Base-by-base conservation (phyloP, 2,888 invertebrate genomes). In the Drosophila buzzatii region DNA sequence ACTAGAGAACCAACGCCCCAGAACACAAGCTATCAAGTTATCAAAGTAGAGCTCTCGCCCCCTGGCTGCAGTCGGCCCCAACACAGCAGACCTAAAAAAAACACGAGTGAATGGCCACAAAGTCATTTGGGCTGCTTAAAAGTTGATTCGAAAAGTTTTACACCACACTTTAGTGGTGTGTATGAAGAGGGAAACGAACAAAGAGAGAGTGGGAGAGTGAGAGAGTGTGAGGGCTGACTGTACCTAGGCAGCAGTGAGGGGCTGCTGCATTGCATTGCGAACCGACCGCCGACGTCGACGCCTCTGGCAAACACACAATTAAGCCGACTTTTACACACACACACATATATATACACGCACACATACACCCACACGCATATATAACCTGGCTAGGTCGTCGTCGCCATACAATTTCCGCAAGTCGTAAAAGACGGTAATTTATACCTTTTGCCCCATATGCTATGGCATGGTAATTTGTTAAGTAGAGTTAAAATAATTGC, bases 401-500 rank as follows among this genome's bases (percentile, higher is more conserved):
- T 82, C 89, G 87, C 89, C 86, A 79, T 81, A 89, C 89, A 88
- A 89, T 88, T 88, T 88, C 87, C 87, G 87, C 89, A 88, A 88
- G 88, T 89, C 87, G 87, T 87, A 88, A 88, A 87, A 88, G 87
- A 89, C 89, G 88, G 86, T 89, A 88, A 88, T 88, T 88, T 88
- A 88, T 88, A 88, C 87, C 87, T 89, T 88, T 87, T 83, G 91
- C 90, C 91, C 91, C 92, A 92, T 92, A 92, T 92, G 93, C 92
- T 87, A 72, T 85, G 92, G 91, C 92, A 92, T 91, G 92, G 92
- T 93, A 93, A 93, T 93, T 93, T 93, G 93, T 93, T 93, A 93
- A 93, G 92, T 93, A 92, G 92, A 93, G 92, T 93, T 92, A 92
- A 93, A 93, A 93, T 93, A 93, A 93, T 93, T 93, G 93, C 92